phyloP scores from a whole-genome alignment of 2,797 vertebrate species.

The Sardinella longiceps region DNA sequence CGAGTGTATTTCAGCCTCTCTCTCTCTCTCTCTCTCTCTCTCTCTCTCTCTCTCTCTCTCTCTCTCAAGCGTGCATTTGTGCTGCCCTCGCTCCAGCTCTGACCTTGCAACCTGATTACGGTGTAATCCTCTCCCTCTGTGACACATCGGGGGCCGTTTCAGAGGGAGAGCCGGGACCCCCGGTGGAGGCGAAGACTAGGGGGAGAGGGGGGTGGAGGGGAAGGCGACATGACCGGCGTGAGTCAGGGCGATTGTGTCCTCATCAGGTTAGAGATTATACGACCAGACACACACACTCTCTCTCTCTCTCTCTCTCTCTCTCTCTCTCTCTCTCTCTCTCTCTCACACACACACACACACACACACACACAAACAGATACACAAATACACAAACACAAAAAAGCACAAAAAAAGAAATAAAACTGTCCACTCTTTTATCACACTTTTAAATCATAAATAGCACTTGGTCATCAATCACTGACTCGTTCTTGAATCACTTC shows the following conservation, averaged over 20 bases:
- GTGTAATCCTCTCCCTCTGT: conserved; percentile 56
- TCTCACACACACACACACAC: conserved; percentile 20
- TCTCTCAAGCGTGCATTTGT: not conserved
- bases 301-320: too few species aligned
- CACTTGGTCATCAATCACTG: conserved; percentile 27
- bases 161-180: conserved; percentile 64
- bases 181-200: conserved; percentile 52
- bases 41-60: not conserved
- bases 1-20: conserved; percentile 38
- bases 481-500: too few species aligned
- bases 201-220: not conserved
- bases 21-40: not conserved
- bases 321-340: too few species aligned
- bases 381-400: not conserved
- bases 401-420: not conserved
- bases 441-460: not conserved
- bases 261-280: not conserved
- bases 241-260: not conserved
- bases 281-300: conserved; percentile 1
- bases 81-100: conserved; percentile 45
- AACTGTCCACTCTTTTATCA: not conserved
- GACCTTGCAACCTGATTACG: conserved; percentile 58
- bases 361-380: conserved; percentile 27
- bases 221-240: not conserved
- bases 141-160: conserved; percentile 66